Percentiles rank a stretch among this genome's conserved stretches.
Conservation (phyloP, 2,797 vertebrate species). For the Cygnus olor region DNA sequence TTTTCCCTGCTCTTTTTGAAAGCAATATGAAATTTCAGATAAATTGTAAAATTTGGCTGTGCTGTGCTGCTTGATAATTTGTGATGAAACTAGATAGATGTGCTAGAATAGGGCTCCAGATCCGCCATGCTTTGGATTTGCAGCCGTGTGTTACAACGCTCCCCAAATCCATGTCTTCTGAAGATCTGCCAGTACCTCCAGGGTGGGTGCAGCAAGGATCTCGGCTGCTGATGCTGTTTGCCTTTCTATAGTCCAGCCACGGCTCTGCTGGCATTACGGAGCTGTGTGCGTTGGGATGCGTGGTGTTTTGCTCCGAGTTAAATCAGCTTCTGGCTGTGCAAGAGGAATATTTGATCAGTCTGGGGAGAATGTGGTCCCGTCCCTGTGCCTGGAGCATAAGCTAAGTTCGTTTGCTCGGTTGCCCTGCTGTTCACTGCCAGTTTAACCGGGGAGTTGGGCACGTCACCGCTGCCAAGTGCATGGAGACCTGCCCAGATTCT, state of each 20-base stretch:
- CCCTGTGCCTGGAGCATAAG: not conserved
- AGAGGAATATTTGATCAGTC: not conserved
- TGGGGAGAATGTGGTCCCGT: not conserved
- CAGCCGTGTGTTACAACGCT: not conserved
- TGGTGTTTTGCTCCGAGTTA: not conserved
- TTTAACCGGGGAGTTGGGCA: not conserved
- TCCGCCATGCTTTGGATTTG: not conserved
- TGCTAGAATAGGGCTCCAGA: too few relatives aligned
- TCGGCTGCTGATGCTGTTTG: fast-evolving
- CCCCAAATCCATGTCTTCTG: not conserved
- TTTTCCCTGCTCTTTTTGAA: not conserved
- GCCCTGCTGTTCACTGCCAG: not conserved
- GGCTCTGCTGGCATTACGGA: not conserved
- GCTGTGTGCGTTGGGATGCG: not conserved
- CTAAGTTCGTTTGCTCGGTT: not conserved
- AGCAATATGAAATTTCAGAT: not conserved
- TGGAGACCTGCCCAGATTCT: not conserved
- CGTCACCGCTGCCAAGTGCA: fast-evolving
- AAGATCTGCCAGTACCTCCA: not conserved
- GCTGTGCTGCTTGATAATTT: not conserved
- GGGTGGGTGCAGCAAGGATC: not conserved
- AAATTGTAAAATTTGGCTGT: not conserved
- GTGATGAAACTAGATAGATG: not conserved
- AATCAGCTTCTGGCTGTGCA: not conserved
- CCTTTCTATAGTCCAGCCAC: not conserved